A percentile compares a stretch with the other conserved stretches of the same genome.
Conservation (phyloP, 2,797 vertebrate species). For the Pseudomugil tenellus region DNA sequence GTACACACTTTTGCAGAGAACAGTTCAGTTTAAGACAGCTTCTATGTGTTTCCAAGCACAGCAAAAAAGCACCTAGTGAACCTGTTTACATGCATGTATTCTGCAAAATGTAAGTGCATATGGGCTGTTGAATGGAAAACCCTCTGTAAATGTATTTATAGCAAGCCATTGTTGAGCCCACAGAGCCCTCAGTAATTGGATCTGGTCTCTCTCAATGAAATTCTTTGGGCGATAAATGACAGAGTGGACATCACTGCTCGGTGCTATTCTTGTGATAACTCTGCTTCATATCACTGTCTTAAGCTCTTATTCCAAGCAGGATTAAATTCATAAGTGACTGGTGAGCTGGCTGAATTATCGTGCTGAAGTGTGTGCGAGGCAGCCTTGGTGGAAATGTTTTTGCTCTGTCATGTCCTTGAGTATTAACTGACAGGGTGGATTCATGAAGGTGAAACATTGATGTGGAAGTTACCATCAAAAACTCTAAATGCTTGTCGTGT, state of each 20-base stretch:
- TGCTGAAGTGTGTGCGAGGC: slow-evolving; percentile 37
- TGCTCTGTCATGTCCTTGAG: slow-evolving; percentile 41
- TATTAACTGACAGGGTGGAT: slow-evolving; percentile 1
- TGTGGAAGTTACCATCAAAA: not conserved
- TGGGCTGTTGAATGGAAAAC: slow-evolving; percentile 77
- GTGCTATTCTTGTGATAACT: slow-evolving; percentile 69
- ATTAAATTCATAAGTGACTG: slow-evolving; percentile 71
- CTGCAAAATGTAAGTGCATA: slow-evolving; percentile 30
- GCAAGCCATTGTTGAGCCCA: slow-evolving; percentile 80
- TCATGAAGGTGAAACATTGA: slow-evolving; percentile 1
- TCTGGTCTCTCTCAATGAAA: slow-evolving; percentile 61
- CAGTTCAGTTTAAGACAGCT: not conserved
- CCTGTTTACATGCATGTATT: slow-evolving; percentile 23
- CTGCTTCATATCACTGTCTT: slow-evolving; percentile 58
- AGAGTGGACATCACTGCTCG: slow-evolving; percentile 72
- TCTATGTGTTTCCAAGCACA: not conserved
- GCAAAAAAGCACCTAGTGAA: slow-evolving; percentile 6
- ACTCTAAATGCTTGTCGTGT: not conserved
- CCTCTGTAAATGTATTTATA: slow-evolving; percentile 82
- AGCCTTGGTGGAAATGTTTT: slow-evolving; percentile 24
- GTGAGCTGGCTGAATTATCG: slow-evolving; percentile 55
- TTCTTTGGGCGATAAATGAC: slow-evolving; percentile 77
- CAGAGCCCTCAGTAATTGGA: slow-evolving; percentile 83
- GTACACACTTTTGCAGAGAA: not conserved
- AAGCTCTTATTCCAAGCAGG: slow-evolving; percentile 53